phyloP scores from a whole-genome alignment of 2,113 vertebrate genomes.

The Dasyornis broadbenti region DNA sequence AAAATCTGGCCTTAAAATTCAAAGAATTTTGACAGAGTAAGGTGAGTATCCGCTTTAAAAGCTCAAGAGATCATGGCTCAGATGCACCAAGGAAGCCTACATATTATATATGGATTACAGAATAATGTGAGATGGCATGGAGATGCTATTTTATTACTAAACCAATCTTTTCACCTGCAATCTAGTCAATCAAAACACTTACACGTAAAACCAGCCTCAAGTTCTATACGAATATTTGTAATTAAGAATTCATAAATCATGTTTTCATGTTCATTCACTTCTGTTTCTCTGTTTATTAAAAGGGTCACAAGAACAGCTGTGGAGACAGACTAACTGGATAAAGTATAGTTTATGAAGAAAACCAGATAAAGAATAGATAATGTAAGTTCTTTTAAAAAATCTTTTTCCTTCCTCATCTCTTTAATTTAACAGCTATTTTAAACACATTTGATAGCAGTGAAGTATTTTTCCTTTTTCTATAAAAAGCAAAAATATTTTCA shows the following conservation, averaged over 20 bases:
- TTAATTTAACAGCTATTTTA: constrained; percentile 2
- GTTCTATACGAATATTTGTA: not conserved
- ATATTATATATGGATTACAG: not conserved
- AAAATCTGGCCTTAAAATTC: not conserved
- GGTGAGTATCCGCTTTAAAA: not conserved
- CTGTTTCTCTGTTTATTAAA: not conserved
- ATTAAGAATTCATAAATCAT: not conserved
- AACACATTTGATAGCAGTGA: not conserved
- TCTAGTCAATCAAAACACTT: not conserved
- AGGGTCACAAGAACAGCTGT: not conserved
- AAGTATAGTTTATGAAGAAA: not conserved
- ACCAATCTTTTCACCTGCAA: not conserved
- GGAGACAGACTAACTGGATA: not conserved
- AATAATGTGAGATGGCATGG: not conserved
- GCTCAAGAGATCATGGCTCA: not conserved
- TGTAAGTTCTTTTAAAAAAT: not conserved
- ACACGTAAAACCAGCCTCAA: not conserved
- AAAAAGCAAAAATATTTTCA: not conserved
- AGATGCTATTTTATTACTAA: not conserved
- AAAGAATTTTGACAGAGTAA: not conserved
- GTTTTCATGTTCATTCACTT: not conserved
- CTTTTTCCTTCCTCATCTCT: not conserved
- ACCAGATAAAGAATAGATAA: not conserved
- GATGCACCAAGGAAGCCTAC: not conserved
- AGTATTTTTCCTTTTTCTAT: not conserved